A percentile compares a stretch with the other conserved stretches of the same genome.
Evolutionary conservation across 1,140 invertebrate genomes (phyloP).

Genomic region (Philopotamus ludificatus): DNA sequence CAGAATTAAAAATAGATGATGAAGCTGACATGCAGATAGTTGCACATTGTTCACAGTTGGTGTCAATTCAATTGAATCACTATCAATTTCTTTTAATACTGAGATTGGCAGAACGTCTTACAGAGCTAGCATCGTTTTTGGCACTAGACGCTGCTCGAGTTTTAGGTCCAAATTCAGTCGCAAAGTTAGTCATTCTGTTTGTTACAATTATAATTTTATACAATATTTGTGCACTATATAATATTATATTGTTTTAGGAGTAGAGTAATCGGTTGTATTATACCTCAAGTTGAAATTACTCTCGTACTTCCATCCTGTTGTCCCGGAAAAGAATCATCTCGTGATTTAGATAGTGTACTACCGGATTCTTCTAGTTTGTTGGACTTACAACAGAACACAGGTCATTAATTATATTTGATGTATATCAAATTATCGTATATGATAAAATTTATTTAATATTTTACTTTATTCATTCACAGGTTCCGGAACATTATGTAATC

Average conservation of each 20-base stretch:
- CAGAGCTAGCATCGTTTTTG: slow-evolving; percentile 77
- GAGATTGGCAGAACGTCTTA: slow-evolving; percentile 77
- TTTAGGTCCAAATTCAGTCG: slow-evolving; percentile 36
- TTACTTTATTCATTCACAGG: slow-evolving; percentile 24
- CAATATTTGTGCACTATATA: background rate
- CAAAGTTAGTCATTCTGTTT: slow-evolving; percentile 25
- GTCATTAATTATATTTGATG: slow-evolving; percentile 9
- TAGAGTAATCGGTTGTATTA: slow-evolving; percentile 70
- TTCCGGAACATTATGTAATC: slow-evolving; percentile 34
- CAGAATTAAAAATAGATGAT: slow-evolving; percentile 32
- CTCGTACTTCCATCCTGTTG: slow-evolving; percentile 80
- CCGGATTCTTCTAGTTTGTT: slow-evolving; percentile 78
- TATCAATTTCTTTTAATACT: slow-evolving; percentile 90
- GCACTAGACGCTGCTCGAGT: slow-evolving; percentile 76
- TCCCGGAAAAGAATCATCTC: slow-evolving; percentile 77
- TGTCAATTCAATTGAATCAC: slow-evolving; percentile 87
- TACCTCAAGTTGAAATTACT: slow-evolving; percentile 84
- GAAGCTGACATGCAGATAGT: slow-evolving; percentile 67
- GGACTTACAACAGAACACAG: slow-evolving; percentile 62
- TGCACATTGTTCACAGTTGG: slow-evolving; percentile 73
- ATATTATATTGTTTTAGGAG: slow-evolving; percentile 52
- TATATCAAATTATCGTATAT: slow-evolving; percentile 5
- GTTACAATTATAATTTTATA: background rate
- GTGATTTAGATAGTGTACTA: slow-evolving; percentile 77
- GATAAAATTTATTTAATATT: slow-evolving; percentile 2